phyloP scores from a whole-genome alignment of 2,113 vertebrate species.

The Scopus umbretta region DNA sequence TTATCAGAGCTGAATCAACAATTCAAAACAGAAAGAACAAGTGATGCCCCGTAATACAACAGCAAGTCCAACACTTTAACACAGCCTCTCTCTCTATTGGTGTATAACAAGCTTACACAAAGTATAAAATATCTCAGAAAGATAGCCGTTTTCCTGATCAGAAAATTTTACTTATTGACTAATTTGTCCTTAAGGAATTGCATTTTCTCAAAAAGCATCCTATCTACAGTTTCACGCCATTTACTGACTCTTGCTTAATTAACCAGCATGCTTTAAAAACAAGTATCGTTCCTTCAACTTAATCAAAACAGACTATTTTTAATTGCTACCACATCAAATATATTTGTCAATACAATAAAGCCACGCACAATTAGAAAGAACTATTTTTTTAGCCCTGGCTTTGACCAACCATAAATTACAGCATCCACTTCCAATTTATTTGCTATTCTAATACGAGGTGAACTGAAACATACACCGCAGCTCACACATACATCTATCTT shows the following conservation, averaged over 20 bases:
- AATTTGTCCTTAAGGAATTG: constrained; percentile 5
- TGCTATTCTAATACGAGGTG: not conserved
- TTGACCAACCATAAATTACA: not conserved
- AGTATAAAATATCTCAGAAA: constrained; percentile 12
- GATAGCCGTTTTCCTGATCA: not conserved
- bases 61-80: constrained; percentile 13
- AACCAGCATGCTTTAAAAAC: constrained; percentile 42
- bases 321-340: constrained; percentile 4
- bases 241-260: constrained; percentile 47
- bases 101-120: constrained; percentile 12
- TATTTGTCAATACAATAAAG: constrained; percentile 25
- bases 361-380: not conserved
- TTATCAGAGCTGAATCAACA: constrained; percentile 38
- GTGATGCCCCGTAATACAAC: not conserved
- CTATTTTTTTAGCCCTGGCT: constrained; percentile 8
- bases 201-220: constrained; percentile 10
- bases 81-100: not conserved
- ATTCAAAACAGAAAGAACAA: constrained; percentile 27
- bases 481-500: not conserved
- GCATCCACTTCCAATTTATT: not conserved
- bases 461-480: not conserved
- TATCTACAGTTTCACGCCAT: not conserved
- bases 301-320: constrained; percentile 27
- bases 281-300: not conserved
- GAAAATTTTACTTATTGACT: constrained; percentile 35